A percentile compares a stretch with the other conserved stretches of the same genome.
Evolutionary conservation across 1,140 invertebrate genomes (phyloP).

Genomic region (Eupristina koningsbergeri): DNA sequence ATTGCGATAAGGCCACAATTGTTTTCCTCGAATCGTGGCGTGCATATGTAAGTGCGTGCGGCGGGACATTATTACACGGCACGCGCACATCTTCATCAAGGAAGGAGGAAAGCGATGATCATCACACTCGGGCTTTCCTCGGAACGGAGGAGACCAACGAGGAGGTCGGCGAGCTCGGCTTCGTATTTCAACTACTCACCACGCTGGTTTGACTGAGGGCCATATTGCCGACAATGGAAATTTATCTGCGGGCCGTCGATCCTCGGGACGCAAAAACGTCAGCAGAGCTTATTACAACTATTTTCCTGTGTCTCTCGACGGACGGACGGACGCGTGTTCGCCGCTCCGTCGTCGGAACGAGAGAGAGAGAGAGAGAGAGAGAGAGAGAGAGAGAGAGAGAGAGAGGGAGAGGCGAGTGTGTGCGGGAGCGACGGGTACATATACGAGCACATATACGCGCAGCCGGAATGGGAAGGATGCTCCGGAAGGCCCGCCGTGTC

Average conservation of each 20-base stretch:
- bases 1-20: background rate
- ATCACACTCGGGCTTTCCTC: background rate
- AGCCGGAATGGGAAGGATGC: slow-evolving; percentile 46
- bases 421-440: background rate
- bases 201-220: slow-evolving; percentile 75
- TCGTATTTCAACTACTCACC: slow-evolving; percentile 67
- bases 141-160: too few species aligned
- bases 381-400: background rate
- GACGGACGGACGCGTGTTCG: slow-evolving; percentile 4
- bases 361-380: slow-evolving; percentile 4
- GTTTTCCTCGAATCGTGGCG: slow-evolving; percentile 6
- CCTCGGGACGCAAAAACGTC: slow-evolving; percentile 44
- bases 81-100: slow-evolving; percentile 4
- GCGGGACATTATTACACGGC: background rate
- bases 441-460: background rate
- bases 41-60: background rate
- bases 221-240: slow-evolving; percentile 59
- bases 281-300: slow-evolving; percentile 18
- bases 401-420: background rate
- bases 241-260: slow-evolving; percentile 50
- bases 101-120: background rate
- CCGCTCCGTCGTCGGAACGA: slow-evolving; percentile 21
- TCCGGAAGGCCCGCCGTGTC: slow-evolving; percentile 54
- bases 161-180: background rate
- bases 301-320: slow-evolving; percentile 12